A percentile compares a stretch with the other conserved stretches of the same genome.
phyloP scores from a whole-genome alignment of 2,113 vertebrate genomes.

The Menidia beryllina region DNA sequence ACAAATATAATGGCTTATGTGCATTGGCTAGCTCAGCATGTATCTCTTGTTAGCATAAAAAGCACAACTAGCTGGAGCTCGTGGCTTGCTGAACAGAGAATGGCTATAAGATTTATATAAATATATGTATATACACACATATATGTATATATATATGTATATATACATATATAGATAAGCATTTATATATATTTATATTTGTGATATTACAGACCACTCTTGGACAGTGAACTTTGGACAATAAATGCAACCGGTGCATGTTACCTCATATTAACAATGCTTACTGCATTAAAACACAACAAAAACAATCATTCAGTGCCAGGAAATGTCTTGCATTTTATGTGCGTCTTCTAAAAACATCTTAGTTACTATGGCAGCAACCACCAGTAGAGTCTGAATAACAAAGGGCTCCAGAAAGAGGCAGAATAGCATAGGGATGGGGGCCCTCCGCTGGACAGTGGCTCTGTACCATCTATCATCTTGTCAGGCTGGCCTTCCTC shows the following conservation, averaged over 20 bases:
- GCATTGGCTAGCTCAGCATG: constrained; percentile 50
- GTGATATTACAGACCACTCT: constrained; percentile 42
- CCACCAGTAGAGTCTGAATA: constrained; percentile 70
- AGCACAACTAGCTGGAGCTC: constrained; percentile 59
- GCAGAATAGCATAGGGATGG: neutral
- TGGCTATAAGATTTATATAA: constrained; percentile 43
- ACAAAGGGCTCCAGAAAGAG: constrained; percentile 61
- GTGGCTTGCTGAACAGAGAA: constrained; percentile 42
- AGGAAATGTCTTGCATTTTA: constrained; percentile 69
- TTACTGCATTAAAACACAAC: constrained; percentile 54
- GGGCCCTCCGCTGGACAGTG: constrained; percentile 19
- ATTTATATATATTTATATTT: constrained; percentile 11
- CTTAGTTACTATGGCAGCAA: constrained; percentile 49
- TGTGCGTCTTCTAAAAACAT: constrained; percentile 60
- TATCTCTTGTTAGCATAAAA: constrained; percentile 61
- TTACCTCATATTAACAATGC: constrained; percentile 65
- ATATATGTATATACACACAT: neutral
- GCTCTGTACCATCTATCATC: constrained; percentile 31
- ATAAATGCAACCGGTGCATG: constrained; percentile 60
- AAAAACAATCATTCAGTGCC: constrained; percentile 73
- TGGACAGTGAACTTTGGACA: constrained; percentile 54
- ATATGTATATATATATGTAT: constrained; percentile 20
- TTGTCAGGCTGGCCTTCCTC: constrained; percentile 43
- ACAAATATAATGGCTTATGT: constrained; percentile 58
- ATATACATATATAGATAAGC: constrained; percentile 11